Percentiles rank a stretch among this genome's conserved stretches.
phyloP scores from a whole-genome alignment of 2,113 vertebrate genomes.

The Syngnathus typhle region DNA sequence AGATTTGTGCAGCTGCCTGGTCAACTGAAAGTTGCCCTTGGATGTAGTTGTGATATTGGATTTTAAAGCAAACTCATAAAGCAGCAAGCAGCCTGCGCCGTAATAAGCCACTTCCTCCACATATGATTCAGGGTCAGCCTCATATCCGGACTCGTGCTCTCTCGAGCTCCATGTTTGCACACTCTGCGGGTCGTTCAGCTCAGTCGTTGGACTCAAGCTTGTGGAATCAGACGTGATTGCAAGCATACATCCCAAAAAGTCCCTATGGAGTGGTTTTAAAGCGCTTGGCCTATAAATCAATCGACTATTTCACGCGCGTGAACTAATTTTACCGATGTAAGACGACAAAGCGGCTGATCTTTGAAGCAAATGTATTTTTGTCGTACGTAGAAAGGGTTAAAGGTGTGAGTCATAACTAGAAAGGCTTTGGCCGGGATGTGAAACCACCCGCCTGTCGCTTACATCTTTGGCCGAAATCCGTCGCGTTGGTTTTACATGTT shows the following conservation, averaged over 20 bases:
- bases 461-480: constrained; percentile 44
- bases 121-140: constrained; percentile 58
- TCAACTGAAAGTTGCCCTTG: constrained; percentile 54
- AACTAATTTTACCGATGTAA: background rate
- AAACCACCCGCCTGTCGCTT: constrained; percentile 45
- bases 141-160: constrained; percentile 69
- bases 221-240: constrained; percentile 21
- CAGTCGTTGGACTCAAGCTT: constrained; percentile 23
- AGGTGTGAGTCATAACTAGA: constrained; percentile 43
- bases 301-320: background rate
- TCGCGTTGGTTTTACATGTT: constrained; percentile 51
- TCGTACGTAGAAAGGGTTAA: constrained; percentile 24
- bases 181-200: constrained; percentile 30
- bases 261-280: background rate
- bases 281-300: background rate
- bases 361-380: background rate
- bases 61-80: constrained; percentile 64
- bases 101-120: constrained; percentile 62
- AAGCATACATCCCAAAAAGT: background rate
- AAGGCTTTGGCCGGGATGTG: constrained; percentile 26
- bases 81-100: constrained; percentile 32
- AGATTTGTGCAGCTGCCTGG: constrained; percentile 55
- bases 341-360: background rate
- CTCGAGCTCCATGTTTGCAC: constrained; percentile 41
- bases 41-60: constrained; percentile 59